A percentile compares a stretch with the other conserved stretches of the same genome.
These are phyloP conservation scores for Patagioenas fasciata DNA, from an alignment of 2,113 vertebrate species.

Conservation along the genomic window DNA sequence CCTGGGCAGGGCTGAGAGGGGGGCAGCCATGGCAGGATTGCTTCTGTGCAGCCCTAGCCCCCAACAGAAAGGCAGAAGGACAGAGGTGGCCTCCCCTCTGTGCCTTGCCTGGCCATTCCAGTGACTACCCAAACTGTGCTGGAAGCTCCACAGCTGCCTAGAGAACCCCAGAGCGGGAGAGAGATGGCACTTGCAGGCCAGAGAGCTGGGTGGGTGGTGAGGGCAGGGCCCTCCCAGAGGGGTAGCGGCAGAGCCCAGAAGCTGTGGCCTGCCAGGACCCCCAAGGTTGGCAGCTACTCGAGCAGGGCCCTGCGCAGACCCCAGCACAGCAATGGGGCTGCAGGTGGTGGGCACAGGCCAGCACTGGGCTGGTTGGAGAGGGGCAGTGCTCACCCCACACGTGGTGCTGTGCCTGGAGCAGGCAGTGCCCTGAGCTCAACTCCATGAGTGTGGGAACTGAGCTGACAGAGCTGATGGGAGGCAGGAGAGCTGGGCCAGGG, in stretches of 20 bases:
- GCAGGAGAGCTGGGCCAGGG: background rate
- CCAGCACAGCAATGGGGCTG: background rate
- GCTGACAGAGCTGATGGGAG: background rate
- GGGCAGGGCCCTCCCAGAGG: background rate
- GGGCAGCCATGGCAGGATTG: background rate
- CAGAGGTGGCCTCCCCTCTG: background rate
- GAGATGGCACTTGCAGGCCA: no score
- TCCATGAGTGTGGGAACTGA: rapidly evolving
- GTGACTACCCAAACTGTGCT: rapidly evolving
- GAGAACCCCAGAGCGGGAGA: background rate
- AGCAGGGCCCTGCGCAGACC: background rate
- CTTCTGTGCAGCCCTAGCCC: background rate
- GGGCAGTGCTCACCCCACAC: rapidly evolving
- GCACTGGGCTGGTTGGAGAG: background rate
- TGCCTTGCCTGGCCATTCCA: background rate
- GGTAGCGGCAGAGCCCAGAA: background rate
- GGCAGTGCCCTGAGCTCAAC: rapidly evolving
- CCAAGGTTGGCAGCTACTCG: background rate
- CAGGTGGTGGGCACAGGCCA: background rate
- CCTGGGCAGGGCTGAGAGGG: background rate
- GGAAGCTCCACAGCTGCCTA: rapidly evolving
- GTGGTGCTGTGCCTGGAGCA: background rate
- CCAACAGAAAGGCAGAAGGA: background rate
- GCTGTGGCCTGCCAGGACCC: background rate
- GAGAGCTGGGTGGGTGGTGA: background rate